These are phyloP conservation scores for Isurus oxyrinchus DNA, from an alignment of 2,113 vertebrate genomes.

Conservation along the genomic window DNA sequence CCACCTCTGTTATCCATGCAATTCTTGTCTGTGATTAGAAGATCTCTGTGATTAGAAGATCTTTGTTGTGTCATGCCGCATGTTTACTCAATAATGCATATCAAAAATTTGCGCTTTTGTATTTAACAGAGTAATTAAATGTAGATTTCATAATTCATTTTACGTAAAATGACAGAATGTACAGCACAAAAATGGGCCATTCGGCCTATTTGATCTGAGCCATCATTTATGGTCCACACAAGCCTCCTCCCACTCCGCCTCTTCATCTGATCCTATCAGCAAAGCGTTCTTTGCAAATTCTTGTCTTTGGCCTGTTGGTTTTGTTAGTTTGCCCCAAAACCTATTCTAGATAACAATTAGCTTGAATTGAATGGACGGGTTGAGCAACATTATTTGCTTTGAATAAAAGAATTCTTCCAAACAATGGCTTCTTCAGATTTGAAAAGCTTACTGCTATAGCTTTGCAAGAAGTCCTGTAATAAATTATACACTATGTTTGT, in stretches of 20 bases:
- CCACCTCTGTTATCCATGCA: conserved; percentile 29
- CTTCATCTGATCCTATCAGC: background rate
- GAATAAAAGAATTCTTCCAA: background rate
- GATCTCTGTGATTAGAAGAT: conserved; percentile 36
- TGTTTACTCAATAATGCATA: background rate
- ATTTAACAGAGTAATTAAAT: background rate
- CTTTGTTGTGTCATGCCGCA: conserved; percentile 24
- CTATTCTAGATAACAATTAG: background rate
- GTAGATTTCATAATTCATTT: background rate
- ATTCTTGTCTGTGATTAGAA: conserved; percentile 25
- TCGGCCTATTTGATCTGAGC: background rate
- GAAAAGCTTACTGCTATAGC: background rate
- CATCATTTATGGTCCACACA: background rate
- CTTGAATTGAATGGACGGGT: conserved; percentile 3
- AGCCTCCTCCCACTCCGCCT: background rate
- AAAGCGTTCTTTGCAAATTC: background rate
- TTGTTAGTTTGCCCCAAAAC: background rate
- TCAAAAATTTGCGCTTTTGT: background rate
- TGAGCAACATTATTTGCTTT: conserved; percentile 1
- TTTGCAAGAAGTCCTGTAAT: background rate
- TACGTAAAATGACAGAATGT: background rate
- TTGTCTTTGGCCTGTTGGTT: background rate
- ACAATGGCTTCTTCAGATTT: background rate
- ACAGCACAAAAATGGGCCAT: background rate
- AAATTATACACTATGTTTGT: background rate